Percentiles rank a stretch among this genome's conserved stretches.
Evolutionary conservation across 1,140 invertebrate species (phyloP).

Genomic region (Listronotus bonariensis): DNA sequence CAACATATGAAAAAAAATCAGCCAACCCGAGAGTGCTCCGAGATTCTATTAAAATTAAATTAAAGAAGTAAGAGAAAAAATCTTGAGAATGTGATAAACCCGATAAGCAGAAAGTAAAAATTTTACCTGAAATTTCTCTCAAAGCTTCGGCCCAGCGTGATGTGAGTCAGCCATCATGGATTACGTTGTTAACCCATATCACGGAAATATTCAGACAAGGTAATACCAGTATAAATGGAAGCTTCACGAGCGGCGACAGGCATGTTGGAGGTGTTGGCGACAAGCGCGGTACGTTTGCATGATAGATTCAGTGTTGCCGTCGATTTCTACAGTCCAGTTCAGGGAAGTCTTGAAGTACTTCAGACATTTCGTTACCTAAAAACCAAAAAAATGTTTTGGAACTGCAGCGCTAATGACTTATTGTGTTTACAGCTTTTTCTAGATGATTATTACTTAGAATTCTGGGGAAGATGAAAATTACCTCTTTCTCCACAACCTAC

Average conservation of each 20-base stretch:
- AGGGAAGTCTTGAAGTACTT: constrained; percentile 98
- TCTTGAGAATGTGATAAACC: too few relatives aligned
- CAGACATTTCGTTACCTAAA: constrained; percentile 78
- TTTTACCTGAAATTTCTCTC: constrained; percentile 91
- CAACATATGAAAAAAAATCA: too few relatives aligned
- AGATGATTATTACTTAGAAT: constrained; percentile 1
- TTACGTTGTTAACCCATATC: constrained; percentile 99
- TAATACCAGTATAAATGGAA: constrained; percentile 99
- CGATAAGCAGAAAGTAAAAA: background rate
- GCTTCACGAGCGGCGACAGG: constrained; percentile 99
- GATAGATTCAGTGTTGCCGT: constrained; percentile 95
- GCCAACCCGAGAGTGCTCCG: too few relatives aligned
- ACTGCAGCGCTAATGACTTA: too few relatives aligned
- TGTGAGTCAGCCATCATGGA: constrained; percentile 99
- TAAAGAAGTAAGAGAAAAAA: too few relatives aligned
- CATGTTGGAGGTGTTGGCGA: constrained; percentile 99
- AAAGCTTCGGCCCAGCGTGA: constrained; percentile 99
- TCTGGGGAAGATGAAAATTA: constrained; percentile 50
- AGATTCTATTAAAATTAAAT: too few relatives aligned
- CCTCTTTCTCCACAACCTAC: constrained; percentile 98
- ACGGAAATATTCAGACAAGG: constrained; percentile 96
- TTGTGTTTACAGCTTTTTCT: too few relatives aligned
- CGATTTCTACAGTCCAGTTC: constrained; percentile 96
- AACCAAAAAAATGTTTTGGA: too few relatives aligned
- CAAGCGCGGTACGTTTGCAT: constrained; percentile 99